Evolutionary conservation across 1,140 invertebrate genomes (phyloP).

Genomic region (Drosophila murphyi): DNA sequence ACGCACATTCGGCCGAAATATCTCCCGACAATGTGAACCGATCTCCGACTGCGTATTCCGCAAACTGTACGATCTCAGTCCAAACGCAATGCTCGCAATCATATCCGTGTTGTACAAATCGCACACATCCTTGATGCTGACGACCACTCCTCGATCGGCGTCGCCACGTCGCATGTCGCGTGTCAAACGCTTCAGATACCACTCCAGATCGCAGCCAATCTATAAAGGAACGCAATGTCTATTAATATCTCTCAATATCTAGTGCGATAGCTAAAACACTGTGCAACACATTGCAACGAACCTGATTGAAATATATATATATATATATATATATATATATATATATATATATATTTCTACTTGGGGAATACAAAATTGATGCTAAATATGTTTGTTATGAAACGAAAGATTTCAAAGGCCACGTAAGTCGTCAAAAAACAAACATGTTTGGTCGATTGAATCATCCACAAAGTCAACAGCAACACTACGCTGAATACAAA

Average conservation of each 20-base stretch:
- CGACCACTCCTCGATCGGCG: slow-evolving; percentile 41
- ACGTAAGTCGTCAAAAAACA: no score
- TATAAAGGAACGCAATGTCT: slow-evolving; percentile 4
- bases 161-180: slow-evolving; percentile 64
- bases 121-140: slow-evolving; percentile 85
- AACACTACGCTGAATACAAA: neutral
- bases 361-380: no score
- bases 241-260: neutral
- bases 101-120: slow-evolving; percentile 87
- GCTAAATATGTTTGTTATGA: neutral
- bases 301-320: no score
- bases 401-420: neutral
- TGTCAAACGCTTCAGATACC: slow-evolving; percentile 70
- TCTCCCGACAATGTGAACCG: slow-evolving; percentile 83
- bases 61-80: slow-evolving; percentile 86
- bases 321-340: no score
- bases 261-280: slow-evolving; percentile 10
- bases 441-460: neutral
- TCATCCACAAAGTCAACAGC: neutral
- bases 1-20: slow-evolving; percentile 86
- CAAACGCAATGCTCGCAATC: slow-evolving; percentile 87
- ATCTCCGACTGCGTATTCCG: slow-evolving; percentile 85
- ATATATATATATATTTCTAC: no score
- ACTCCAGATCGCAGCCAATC: slow-evolving; percentile 77
- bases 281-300: neutral